Conservation (phyloP, 2,888 invertebrate genomes). For the Pristionchus arcanus region DNA sequence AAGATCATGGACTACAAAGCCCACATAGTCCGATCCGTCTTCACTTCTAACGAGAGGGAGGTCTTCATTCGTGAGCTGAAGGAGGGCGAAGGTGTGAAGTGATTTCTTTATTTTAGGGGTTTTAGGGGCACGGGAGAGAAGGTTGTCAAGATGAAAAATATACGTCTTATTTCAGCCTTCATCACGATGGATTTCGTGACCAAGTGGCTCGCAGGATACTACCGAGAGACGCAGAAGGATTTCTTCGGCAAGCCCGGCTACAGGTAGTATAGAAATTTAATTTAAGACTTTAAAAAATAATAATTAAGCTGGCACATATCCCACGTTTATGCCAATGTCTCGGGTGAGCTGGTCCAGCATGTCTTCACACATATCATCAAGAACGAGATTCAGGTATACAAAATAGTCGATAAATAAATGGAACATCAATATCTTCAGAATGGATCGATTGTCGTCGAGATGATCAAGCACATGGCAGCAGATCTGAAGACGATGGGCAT, state of each 20-base stretch:
- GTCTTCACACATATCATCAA: background rate
- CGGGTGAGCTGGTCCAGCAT: no score
- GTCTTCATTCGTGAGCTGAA: background rate
- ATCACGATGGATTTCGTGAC: background rate
- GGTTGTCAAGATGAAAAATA: background rate
- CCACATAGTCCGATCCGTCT: background rate
- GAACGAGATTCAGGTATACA: background rate
- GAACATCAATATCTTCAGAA: background rate
- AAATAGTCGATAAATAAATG: background rate
- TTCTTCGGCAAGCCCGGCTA: slow-evolving; percentile 11
- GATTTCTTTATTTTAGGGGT: background rate
- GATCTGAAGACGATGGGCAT: slow-evolving; percentile 25
- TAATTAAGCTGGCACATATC: no score
- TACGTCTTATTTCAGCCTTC: background rate
- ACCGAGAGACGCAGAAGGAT: background rate
- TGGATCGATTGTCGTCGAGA: background rate
- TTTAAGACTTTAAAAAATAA: no score
- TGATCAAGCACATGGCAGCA: slow-evolving; percentile 16
- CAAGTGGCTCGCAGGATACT: background rate
- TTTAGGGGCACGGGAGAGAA: no score
- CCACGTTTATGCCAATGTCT: no score
- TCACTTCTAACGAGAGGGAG: background rate
- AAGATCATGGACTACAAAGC: background rate
- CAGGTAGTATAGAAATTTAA: no score
- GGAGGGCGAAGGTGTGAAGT: background rate